A percentile compares a stretch with the other conserved stretches of the same genome.
Conservation (phyloP, 2,113 vertebrate species). For the Elaphurus davidianus region DNA sequence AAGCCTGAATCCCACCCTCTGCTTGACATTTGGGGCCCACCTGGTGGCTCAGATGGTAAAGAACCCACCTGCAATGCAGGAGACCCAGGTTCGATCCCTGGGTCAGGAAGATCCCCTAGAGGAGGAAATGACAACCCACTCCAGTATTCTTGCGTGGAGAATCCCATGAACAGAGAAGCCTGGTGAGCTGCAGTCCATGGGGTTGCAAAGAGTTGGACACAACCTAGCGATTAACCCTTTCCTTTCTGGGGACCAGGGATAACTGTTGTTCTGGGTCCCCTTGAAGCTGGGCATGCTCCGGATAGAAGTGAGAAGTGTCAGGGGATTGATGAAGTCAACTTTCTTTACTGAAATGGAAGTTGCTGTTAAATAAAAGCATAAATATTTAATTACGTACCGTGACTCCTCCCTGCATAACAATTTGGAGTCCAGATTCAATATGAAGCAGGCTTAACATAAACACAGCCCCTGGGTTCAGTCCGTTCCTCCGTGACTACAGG, state of each 20-base stretch:
- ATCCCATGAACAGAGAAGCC: not conserved
- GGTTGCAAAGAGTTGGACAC: not conserved
- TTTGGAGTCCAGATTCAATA: not conserved
- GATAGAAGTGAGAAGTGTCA: not conserved
- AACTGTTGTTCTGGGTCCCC: not conserved
- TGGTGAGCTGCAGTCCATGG: not conserved
- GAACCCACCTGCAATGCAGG: not conserved
- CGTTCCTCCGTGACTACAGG: fast-evolving
- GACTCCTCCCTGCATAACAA: not conserved
- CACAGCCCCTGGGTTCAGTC: fast-evolving
- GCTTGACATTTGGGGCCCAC: not conserved
- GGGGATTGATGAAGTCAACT: not conserved
- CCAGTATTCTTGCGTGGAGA: not conserved
- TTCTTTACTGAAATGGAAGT: not conserved
- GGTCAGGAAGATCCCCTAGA: not conserved
- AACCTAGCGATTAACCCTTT: not conserved
- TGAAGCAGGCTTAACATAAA: not conserved
- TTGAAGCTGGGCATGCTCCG: not conserved
- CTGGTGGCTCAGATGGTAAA: not conserved
- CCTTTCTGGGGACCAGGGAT: fast-evolving
- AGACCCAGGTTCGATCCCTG: not conserved
- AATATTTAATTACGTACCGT: not conserved
- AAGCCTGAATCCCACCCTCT: not conserved
- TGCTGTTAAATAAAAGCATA: not conserved
- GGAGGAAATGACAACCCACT: not conserved